Base-by-base conservation (phyloP, 1,140 invertebrate species). In the Lordiphosa stackelbergi region DNA sequence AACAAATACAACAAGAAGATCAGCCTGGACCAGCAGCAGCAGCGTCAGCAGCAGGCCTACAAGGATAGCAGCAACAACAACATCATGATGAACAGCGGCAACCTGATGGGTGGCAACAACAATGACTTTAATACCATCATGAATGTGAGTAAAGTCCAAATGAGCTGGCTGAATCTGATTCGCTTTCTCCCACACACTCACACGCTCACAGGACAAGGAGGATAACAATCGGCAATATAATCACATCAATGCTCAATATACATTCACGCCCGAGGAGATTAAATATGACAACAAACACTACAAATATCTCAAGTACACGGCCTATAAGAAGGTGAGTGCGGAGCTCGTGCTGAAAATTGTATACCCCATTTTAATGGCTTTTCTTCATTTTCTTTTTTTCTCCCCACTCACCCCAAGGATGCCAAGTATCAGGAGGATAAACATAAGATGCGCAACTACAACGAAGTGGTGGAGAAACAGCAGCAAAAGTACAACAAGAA, bases 221-320 rank as follows among this genome's bases (percentile, higher is more conserved):
- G 86, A 87, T 52, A 87, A 87, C 70, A 87, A 87, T 71, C 69
- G 78, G 9, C 86, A 87, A 56, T 85, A 75, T 37, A 87, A 87
- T 71, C 86, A 87, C 57, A 87, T 87, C 63, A 88, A 88, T 72
- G 77, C 88, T 69, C 85, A 90, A 73, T 90, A 93, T 78, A 93
- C 92, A 28, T 92, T 93, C 74, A 93, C 92, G 5, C 92, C 93
- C 5, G 91, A 93, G 71, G 93, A 94, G 84, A 93, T 94, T 86
- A 94, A 93, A 85, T 94, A 93, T 73, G 93, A 93, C 69, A 94
- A 94, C 89, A 93, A 94, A 87, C 93, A 94, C 87, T 94, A 94
- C 88, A 93, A 94, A 73, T 94, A 94, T 79, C 91, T 94, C 68
- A 94, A 94, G 85, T 94, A 94, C 78, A 92, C 91, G 13, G 93